A percentile compares a stretch with the other conserved stretches of the same genome.
Conservation (phyloP, 35 echinoderm and acorn worm species). For the Heliocidaris tuberculata region DNA sequence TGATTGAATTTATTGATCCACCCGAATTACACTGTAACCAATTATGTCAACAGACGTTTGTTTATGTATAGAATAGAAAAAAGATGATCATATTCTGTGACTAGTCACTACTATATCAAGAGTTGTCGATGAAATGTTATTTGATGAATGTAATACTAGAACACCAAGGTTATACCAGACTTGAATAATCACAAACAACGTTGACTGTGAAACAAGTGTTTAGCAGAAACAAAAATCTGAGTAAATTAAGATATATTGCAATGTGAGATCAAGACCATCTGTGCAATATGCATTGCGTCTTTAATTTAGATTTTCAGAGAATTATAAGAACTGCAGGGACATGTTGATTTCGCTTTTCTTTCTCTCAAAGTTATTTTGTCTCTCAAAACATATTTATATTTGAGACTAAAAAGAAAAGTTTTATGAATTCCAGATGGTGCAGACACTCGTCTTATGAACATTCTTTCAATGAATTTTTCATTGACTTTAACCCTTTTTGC, state of each 20-base stretch:
- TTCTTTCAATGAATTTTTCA: not conserved
- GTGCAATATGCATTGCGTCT: constrained; percentile 15
- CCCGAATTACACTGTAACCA: too few relatives aligned
- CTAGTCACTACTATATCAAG: too few relatives aligned
- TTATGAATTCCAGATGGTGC: not conserved
- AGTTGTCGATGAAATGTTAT: too few relatives aligned
- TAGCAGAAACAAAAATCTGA: too few relatives aligned
- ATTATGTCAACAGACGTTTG: too few relatives aligned
- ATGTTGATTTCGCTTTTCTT: constrained; percentile 22
- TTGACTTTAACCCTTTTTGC: not conserved
- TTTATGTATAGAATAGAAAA: too few relatives aligned
- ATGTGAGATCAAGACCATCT: not conserved
- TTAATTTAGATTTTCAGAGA: not conserved
- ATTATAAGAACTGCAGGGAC: not conserved
- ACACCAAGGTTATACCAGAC: too few relatives aligned
- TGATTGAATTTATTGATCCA: too few relatives aligned
- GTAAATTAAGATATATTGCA: not conserved
- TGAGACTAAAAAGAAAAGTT: not conserved
- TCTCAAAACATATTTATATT: not conserved
- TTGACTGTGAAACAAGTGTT: too few relatives aligned
- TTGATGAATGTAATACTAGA: too few relatives aligned
- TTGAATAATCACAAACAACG: too few relatives aligned
- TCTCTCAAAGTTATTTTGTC: not conserved
- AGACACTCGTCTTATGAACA: not conserved
- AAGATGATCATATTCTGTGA: too few relatives aligned